Evolutionary conservation across 2,797 vertebrate species (phyloP), one percentile per base, ranked within the genome.

Genomic region (Anolis apletophallus): DNA sequence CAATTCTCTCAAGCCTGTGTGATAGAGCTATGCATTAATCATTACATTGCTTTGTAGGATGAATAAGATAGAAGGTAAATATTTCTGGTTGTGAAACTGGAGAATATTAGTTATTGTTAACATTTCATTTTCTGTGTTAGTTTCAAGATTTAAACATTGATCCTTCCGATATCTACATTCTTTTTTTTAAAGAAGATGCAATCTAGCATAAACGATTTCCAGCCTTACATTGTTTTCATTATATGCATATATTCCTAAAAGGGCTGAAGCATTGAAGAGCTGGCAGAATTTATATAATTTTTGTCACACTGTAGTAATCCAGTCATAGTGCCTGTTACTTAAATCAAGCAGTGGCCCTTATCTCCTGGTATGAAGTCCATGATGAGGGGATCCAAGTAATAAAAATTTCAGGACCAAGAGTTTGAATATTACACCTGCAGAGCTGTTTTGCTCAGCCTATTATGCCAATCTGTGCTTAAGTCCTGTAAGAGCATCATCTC

Each of bases 371-470:
- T n/a, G n/a, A n/a, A n/a, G n/a, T n/a, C n/a, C n/a, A n/a, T n/a
- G n/a, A n/a, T 57, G 19, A 26, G 54, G 59, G 57, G 36, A 9
- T 19, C 34, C 8, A 72, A 4, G 32, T 21, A 5, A 23, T 83
- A 72, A 23, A 57, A 68, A 72, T 26, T 59, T 36, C 5, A n/a
- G 32, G 40, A 13, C 36, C 26, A 59, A 14, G 40, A 73, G 59
- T 74, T 52, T 61, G 68, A 59, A 69, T 72, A 36, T 5, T 5
- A 3, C 26, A 0, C 46, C 26, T 74, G n/a, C n/a, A n/a, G n/a
- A n/a, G n/a, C n/a, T 21, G 36, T 83, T 29, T 83, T 83, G 40
- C 17, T 72, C 32, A 79, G n/a, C n/a, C n/a, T 83, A n/a, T n/a
- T 32, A 32, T 29, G 10, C n/a, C 29, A 23, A 8, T n/a, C n/a